Evolutionary conservation across 2,888 invertebrate species (phyloP).

Genomic region (Leptogaster cylindrica): DNA sequence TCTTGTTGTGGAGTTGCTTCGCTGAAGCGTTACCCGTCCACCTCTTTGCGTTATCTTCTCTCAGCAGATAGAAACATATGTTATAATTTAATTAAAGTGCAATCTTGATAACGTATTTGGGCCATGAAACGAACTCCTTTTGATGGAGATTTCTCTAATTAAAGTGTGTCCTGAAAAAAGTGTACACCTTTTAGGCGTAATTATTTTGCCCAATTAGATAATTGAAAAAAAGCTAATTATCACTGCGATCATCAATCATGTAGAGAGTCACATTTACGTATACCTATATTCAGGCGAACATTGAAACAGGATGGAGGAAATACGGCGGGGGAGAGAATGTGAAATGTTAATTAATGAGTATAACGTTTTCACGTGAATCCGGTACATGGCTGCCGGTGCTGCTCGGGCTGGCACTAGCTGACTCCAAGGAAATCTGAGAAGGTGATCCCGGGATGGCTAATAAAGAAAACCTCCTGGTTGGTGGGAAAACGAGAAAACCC

Average conservation of each 20-base stretch:
- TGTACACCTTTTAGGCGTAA: slow-evolving; percentile 43
- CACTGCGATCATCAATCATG: slow-evolving; percentile 47
- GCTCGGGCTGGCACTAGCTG: slow-evolving; percentile 34
- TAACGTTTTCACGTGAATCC: slow-evolving; percentile 46
- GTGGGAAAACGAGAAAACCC: slow-evolving; percentile 15
- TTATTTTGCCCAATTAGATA: slow-evolving; percentile 47
- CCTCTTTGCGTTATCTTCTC: too few species aligned
- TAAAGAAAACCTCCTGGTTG: slow-evolving; percentile 33
- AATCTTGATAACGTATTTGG: slow-evolving; percentile 5
- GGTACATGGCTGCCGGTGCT: slow-evolving; percentile 34
- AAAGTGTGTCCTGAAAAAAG: slow-evolving; percentile 27
- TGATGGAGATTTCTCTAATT: slow-evolving; percentile 15
- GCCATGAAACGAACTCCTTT: background rate
- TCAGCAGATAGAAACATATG: too few species aligned
- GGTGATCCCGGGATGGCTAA: slow-evolving; percentile 44
- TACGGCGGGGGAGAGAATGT: slow-evolving; percentile 39
- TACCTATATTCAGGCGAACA: slow-evolving; percentile 16
- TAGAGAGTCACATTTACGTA: slow-evolving; percentile 36
- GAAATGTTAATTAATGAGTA: slow-evolving; percentile 47
- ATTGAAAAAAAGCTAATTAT: slow-evolving; percentile 47
- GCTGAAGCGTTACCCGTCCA: too few species aligned
- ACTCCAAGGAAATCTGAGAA: slow-evolving; percentile 43
- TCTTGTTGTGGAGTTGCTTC: too few species aligned
- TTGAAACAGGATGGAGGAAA: slow-evolving; percentile 1
- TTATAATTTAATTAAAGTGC: slow-evolving; percentile 31